A percentile compares a stretch with the other conserved stretches of the same genome.
These are phyloP conservation scores for Axis porcinus DNA, from an alignment of 2,113 vertebrate genomes.

Conservation along the genomic window DNA sequence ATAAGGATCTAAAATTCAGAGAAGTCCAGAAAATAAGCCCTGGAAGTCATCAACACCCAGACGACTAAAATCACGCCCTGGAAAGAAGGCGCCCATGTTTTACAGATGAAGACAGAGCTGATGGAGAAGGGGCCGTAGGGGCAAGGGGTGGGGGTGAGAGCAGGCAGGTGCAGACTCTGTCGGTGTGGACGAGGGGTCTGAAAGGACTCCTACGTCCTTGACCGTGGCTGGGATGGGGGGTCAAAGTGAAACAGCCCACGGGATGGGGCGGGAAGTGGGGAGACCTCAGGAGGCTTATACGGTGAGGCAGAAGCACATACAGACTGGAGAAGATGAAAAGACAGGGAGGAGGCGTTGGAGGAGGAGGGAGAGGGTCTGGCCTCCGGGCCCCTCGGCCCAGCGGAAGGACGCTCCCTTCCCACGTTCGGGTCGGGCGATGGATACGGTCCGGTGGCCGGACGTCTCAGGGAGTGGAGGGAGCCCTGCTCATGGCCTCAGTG, in stretches of 20 bases:
- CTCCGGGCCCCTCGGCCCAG: accelerated
- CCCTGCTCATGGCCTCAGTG: background rate
- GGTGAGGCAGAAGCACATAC: background rate
- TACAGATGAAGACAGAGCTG: background rate
- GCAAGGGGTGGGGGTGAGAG: accelerated
- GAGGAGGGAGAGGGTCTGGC: background rate
- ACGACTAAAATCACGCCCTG: accelerated
- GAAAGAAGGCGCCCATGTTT: background rate
- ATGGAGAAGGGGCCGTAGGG: background rate
- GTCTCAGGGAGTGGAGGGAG: accelerated
- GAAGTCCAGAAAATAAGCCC: background rate
- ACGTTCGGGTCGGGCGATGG: accelerated
- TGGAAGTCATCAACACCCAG: background rate
- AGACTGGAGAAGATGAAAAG: accelerated
- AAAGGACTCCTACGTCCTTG: accelerated
- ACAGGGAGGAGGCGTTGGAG: background rate
- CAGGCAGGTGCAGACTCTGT: background rate
- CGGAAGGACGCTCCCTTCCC: accelerated
- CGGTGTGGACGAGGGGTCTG: no score
- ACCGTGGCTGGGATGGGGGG: background rate
- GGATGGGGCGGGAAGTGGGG: background rate
- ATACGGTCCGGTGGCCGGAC: accelerated
- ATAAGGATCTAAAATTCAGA: background rate
- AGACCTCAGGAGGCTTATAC: background rate
- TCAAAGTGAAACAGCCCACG: accelerated